Evolutionary conservation across 2,888 invertebrate genomes (phyloP).

Genomic region (Phlogophora meticulosa): DNA sequence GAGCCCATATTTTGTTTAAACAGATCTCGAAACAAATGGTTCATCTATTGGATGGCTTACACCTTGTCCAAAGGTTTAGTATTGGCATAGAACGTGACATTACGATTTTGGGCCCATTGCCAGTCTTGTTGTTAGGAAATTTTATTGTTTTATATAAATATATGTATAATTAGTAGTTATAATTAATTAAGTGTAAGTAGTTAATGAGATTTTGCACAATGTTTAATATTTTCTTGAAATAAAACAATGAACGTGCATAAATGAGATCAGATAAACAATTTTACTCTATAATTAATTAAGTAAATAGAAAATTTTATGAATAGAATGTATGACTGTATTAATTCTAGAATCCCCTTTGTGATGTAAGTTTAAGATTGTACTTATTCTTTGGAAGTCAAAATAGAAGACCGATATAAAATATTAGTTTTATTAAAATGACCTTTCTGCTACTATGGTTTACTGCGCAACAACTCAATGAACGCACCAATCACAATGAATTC

Average conservation of each 20-base stretch:
- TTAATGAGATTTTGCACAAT: no score
- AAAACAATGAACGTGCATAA: neutral
- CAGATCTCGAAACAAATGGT: no score
- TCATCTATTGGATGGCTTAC: no score
- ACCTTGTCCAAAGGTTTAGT: no score
- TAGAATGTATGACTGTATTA: constrained; percentile 19
- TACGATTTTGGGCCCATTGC: no score
- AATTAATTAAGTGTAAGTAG: no score
- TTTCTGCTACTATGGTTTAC: constrained; percentile 14
- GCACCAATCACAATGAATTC: constrained; percentile 8
- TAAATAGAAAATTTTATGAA: constrained; percentile 1
- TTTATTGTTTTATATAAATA: no score
- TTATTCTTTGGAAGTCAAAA: constrained; percentile 26
- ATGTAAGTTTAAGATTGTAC: constrained; percentile 27
- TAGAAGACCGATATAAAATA: constrained; percentile 21
- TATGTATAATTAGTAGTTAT: no score
- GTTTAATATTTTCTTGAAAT: no score
- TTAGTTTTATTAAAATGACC: constrained; percentile 27
- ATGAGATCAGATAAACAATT: neutral
- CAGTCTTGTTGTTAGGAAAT: no score
- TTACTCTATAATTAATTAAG: constrained; percentile 19
- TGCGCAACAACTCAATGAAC: neutral
- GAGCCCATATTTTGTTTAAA: no score
- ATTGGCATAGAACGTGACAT: no score
- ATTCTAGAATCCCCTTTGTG: constrained; percentile 24